phyloP scores from a whole-genome alignment of 2,888 invertebrate genomes.

The Invenusta paracnida region DNA sequence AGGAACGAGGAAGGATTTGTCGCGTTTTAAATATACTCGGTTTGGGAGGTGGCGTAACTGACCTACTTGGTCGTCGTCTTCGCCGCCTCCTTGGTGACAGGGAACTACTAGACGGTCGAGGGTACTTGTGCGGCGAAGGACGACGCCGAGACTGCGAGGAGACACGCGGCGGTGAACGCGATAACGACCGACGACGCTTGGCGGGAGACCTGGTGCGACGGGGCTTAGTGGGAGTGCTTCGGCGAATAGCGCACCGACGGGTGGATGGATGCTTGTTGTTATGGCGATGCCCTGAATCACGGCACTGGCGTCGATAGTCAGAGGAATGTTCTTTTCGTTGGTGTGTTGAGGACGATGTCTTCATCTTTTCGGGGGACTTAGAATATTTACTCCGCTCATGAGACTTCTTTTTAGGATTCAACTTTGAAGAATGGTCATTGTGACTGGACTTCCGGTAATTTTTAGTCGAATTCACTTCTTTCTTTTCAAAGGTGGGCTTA shows the following conservation, averaged over 20 bases:
- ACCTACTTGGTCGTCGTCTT: neutral
- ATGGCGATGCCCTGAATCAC: neutral
- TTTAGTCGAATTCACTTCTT: too few relatives aligned
- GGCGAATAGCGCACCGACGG: neutral
- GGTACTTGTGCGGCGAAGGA: too few relatives aligned
- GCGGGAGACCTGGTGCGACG: neutral
- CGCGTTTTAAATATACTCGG: conserved; percentile 4
- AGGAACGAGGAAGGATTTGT: neutral
- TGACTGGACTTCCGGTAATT: too few relatives aligned
- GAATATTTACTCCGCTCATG: too few relatives aligned
- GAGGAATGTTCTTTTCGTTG: neutral
- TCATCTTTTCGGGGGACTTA: neutral
- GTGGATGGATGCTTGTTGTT: neutral
- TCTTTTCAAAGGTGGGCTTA: too few relatives aligned
- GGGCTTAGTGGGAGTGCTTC: neutral
- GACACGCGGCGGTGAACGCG: too few relatives aligned
- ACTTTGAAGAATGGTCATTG: too few relatives aligned
- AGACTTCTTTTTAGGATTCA: too few relatives aligned
- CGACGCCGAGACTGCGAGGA: too few relatives aligned
- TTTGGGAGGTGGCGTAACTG: neutral
- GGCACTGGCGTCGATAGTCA: neutral
- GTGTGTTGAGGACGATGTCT: neutral
- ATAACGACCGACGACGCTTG: too few relatives aligned
- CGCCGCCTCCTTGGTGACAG: neutral
- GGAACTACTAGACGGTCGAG: neutral